Evolutionary conservation across 2,113 vertebrate species (phyloP), one percentile per base, ranked within the genome.

Genomic region (Myxocyprinus asiaticus): DNA sequence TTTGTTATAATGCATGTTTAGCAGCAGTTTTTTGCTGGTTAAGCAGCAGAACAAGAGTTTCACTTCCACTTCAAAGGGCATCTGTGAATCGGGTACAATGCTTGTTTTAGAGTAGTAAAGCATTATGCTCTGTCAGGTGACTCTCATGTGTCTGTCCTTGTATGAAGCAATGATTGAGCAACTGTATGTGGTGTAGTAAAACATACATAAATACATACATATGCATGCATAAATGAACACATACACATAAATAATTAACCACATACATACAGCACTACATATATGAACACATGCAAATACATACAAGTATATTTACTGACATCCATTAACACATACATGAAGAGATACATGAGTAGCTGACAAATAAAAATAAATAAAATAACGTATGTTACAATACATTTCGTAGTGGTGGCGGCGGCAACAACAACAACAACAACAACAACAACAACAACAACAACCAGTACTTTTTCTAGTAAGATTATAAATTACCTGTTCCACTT

Each of bases 401-500:
- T 33, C 22, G 22, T 33, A 33, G 22, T 33, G 22, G 22, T 33
- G 22, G 22, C 22, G 3, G 22, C 22, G 3, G 22, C 22, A 33
- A 3, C 22, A 33, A 33, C 22, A 33, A 33, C 22, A 33, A 33
- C 22, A 33, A 33, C 22, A 33, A 1, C 22, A n/a, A n/a, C 22
- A 33, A 3, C 22, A 33, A 33, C 22, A 33, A 33, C 22, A 33
- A 33, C 22, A 33, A 33, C 22, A 33, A 1, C 22, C 22, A 33
- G 22, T 1, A 33, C 22, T 33, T 33, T 33, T 33, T 33, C 22
- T 33, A 33, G 22, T 1, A 9, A 10, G 53, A 63, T 55, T 0
- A 47, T 43, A 0, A 44, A 67, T n/a, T 62, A 94, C 92, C 94
- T 88, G 91, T 89, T 14, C 90, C 90, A 61, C 87, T 86, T 0